Evolutionary conservation across 2,888 invertebrate species (phyloP), one percentile per base, ranked within the genome.

Genomic region (Stenichneumon culpator): DNA sequence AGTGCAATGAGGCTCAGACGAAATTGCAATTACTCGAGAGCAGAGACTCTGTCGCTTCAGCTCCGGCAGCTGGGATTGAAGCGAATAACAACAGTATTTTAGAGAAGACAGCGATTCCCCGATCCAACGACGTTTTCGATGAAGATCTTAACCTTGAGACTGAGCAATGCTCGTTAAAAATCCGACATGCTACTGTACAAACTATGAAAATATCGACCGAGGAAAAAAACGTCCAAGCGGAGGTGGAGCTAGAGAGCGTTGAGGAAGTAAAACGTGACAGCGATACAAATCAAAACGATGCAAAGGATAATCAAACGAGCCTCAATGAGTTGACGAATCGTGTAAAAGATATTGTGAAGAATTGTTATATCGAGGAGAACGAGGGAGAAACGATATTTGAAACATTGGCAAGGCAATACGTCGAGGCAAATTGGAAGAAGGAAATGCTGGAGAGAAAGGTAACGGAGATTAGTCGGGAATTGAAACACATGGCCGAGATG

Each of bases 361-460:
- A 94, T 89, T 89, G 90, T 9, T 93, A 94, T 87, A 90, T 94
- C 0, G 91, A 93, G 22, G 79, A 91, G 1, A 32, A 83, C 1
- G 93, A 93, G 1, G 93, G 92, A 50, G 90, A 90, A 57, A 89
- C 92, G 7, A 82, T 92, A 1, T 89, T 93, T 32, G 92, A 93
- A 19, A 68, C 87, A 0, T 63, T 93, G 0, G 92, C 92, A 3
- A 88, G 87, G 22, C 87, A 90, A 28, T 93, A 90, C 75, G 90
- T 92, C 6, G 92, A 93, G 3, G 86, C 84, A 3, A 90, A 90
- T 67, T 93, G 94, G 93, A 94, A 93, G 86, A 93, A 93, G 81
- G 94, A 93, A 19, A 91, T 92, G 81, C 86, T 93, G 85, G 95
- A 94, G 88, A 92, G 92, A 86, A 93, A 93, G 83, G 87, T 94